Conservation (phyloP, 1,140 invertebrate species). For the Leptinotarsa lineolata region DNA sequence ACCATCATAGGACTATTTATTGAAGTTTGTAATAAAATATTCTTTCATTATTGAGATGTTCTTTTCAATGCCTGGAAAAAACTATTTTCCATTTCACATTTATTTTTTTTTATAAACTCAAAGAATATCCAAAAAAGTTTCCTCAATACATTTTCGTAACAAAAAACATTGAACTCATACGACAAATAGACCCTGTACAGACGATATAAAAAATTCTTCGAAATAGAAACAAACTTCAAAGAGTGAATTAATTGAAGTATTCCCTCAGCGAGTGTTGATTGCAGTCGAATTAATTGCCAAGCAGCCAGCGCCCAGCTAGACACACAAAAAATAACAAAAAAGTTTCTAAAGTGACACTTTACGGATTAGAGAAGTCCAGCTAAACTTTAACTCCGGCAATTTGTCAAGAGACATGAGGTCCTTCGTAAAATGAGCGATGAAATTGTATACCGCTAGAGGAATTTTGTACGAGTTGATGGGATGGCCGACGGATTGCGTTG, state of each 20-base stretch:
- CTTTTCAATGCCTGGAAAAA: too few species aligned
- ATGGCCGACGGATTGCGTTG: neutral
- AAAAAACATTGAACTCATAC: too few species aligned
- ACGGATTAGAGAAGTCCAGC: conserved; percentile 17
- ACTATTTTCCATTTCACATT: too few species aligned
- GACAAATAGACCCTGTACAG: too few species aligned
- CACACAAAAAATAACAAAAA: neutral
- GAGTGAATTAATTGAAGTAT: neutral
- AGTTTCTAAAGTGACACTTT: conserved; percentile 1
- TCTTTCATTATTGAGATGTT: too few species aligned
- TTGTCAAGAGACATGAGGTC: conserved; percentile 16
- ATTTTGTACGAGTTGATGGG: neutral
- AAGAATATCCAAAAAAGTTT: too few species aligned
- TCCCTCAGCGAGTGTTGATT: neutral
- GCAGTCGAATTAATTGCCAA: conserved; percentile 12
- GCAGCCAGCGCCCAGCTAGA: neutral
- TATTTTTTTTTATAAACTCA: too few species aligned
- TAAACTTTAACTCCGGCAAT: conserved; percentile 12
- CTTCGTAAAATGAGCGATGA: neutral
- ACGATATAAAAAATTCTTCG: neutral
- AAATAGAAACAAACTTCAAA: conserved; percentile 2
- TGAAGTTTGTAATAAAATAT: too few species aligned
- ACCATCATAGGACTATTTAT: too few species aligned
- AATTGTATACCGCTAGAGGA: neutral
- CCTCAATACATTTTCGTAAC: too few species aligned